phyloP scores from a whole-genome alignment of 2,888 invertebrate species.

The Xestia xanthographa region DNA sequence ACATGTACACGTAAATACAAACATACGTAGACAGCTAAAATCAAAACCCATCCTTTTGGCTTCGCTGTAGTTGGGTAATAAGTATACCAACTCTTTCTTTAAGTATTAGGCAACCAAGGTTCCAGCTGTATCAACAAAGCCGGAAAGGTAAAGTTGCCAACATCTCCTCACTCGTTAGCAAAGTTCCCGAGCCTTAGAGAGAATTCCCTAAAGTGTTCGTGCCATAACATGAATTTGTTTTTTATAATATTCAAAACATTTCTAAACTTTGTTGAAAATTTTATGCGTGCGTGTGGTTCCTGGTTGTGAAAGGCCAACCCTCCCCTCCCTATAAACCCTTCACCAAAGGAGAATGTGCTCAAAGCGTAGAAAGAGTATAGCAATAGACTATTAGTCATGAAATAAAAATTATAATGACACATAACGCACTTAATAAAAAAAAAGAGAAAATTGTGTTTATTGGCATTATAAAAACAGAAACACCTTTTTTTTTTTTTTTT shows the following conservation, averaged over 20 bases:
- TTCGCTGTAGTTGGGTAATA: too few relatives aligned
- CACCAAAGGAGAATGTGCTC: neutral
- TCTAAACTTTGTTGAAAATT: slow-evolving; percentile 39
- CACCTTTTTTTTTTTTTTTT: too few relatives aligned
- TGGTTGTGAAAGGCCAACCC: slow-evolving; percentile 12
- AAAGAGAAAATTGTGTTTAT: too few relatives aligned
- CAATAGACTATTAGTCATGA: neutral
- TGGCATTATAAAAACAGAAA: too few relatives aligned
- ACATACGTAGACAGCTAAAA: too few relatives aligned
- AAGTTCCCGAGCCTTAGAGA: slow-evolving; percentile 20
- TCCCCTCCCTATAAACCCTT: too few relatives aligned
- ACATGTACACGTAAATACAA: too few relatives aligned
- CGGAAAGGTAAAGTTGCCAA: slow-evolving; percentile 1
- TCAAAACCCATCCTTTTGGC: too few relatives aligned
- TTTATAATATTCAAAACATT: slow-evolving; percentile 57
- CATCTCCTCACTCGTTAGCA: slow-evolving; percentile 29
- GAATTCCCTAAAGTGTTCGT: slow-evolving; percentile 49
- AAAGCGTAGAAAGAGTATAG: neutral
- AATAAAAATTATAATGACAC: neutral
- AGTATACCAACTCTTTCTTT: neutral
- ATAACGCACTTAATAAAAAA: neutral
- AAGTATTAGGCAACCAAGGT: neutral
- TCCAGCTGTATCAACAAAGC: slow-evolving; percentile 3
- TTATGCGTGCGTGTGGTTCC: slow-evolving; percentile 33
- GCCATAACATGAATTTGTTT: slow-evolving; percentile 46